phyloP scores from a whole-genome alignment of 2,797 vertebrate genomes.

The Lepilemur ruficaudatus region DNA sequence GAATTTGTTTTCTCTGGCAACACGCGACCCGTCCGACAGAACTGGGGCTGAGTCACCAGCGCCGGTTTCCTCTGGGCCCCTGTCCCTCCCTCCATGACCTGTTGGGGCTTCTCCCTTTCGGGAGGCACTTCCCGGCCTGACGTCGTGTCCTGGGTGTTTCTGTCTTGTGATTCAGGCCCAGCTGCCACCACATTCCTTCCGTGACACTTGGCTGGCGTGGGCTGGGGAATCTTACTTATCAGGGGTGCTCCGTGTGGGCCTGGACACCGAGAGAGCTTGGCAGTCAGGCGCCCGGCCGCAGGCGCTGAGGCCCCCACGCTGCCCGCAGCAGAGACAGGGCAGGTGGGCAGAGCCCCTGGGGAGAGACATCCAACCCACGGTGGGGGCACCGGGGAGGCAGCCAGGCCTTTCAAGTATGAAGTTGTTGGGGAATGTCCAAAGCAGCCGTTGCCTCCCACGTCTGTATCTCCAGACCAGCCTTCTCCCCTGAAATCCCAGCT shows the following conservation, averaged over 20 bases:
- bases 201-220: slow-evolving; percentile 74
- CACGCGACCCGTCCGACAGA: slow-evolving; percentile 53
- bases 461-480: neutral
- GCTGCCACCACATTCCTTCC: slow-evolving; percentile 82
- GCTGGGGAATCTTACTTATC: slow-evolving; percentile 74
- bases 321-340: neutral
- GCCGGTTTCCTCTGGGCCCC: slow-evolving; percentile 53
- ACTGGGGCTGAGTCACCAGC: slow-evolving; percentile 71
- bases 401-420: neutral
- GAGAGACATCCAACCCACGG: neutral
- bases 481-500: neutral
- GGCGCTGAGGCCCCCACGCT: neutral
- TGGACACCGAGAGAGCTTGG: neutral
- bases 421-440: neutral
- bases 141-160: slow-evolving; percentile 81
- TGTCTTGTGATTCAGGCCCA: slow-evolving; percentile 82
- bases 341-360: neutral
- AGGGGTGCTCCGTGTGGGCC: slow-evolving; percentile 55
- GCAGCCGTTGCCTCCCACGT: neutral
- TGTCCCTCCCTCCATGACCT: slow-evolving; percentile 21
- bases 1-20: slow-evolving; percentile 72
- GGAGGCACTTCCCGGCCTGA: slow-evolving; percentile 79
- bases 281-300: neutral
- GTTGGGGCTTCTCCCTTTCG: slow-evolving; percentile 76
- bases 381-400: too few species aligned